Percentiles rank a stretch among this genome's conserved stretches.
phyloP scores from a whole-genome alignment of 2,113 vertebrate species.

The Paradisaea rubra region DNA sequence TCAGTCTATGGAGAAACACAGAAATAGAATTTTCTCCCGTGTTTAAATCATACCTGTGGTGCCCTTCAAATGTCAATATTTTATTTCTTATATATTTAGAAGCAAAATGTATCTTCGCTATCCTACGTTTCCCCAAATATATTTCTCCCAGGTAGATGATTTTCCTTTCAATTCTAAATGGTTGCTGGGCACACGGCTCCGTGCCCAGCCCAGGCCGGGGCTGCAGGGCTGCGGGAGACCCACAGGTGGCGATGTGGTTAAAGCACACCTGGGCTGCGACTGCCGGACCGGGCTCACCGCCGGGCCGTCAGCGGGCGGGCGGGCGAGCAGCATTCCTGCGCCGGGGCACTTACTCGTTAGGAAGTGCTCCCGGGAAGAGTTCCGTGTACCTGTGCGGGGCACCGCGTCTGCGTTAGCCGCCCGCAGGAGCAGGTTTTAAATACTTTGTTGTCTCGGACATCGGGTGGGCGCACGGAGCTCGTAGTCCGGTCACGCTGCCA shows the following conservation, averaged over 20 bases:
- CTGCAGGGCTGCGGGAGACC: constrained; percentile 59
- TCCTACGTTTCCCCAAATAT: not conserved
- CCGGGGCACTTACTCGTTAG: not conserved
- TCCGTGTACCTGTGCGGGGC: not conserved
- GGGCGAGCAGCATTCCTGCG: not conserved
- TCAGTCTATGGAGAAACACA: not conserved
- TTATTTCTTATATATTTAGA: not conserved
- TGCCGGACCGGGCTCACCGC: not conserved
- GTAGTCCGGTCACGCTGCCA: not conserved
- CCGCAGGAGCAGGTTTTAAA: not conserved
- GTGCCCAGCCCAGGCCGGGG: not conserved
- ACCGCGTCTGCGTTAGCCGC: not conserved
- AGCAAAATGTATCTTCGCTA: not conserved
- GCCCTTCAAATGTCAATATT: not conserved
- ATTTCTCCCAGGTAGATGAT: not conserved
- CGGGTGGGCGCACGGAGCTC: not conserved
- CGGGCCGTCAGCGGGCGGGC: not conserved
- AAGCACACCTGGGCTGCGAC: constrained; percentile 62
- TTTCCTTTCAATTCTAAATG: not conserved
- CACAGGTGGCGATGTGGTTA: constrained; percentile 78
- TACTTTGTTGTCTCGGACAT: not conserved
- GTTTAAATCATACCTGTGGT: not conserved
- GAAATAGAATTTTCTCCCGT: not conserved
- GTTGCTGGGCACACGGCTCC: not conserved
- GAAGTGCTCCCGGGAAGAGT: not conserved